phyloP scores from a whole-genome alignment of 2,113 vertebrate genomes.

The Microcebus griseorufus region DNA sequence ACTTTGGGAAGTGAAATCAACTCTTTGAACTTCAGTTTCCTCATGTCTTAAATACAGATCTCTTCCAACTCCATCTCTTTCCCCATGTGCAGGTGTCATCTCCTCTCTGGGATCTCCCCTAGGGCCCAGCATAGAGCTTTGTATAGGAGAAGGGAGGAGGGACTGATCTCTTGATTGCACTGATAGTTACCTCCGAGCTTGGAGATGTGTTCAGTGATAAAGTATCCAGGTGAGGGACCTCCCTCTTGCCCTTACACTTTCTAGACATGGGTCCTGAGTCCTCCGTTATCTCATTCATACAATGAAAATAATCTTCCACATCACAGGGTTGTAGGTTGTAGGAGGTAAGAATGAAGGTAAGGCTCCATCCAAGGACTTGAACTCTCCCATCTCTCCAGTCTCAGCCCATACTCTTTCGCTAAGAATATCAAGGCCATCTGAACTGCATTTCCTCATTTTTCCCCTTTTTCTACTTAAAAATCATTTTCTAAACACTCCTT shows the following conservation, averaged over 20 bases:
- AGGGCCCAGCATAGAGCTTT: background rate
- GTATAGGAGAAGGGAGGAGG: background rate
- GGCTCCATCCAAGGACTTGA: background rate
- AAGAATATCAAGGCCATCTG: background rate
- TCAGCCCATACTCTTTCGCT: background rate
- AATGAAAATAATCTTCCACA: background rate
- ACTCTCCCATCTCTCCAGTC: background rate
- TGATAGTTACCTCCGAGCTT: background rate
- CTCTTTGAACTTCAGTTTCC: slow-evolving; percentile 27
- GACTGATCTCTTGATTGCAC: background rate
- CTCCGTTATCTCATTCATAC: background rate
- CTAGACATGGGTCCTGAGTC: background rate
- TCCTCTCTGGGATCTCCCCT: background rate
- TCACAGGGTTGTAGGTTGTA: background rate
- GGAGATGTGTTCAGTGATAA: background rate
- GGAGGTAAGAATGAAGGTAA: background rate
- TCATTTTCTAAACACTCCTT: slow-evolving; percentile 1
- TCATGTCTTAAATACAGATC: background rate
- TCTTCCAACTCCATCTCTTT: background rate
- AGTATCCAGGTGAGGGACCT: background rate
- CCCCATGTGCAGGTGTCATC: background rate
- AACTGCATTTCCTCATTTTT: slow-evolving; percentile 39
- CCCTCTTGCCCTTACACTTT: background rate
- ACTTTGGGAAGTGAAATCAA: background rate
- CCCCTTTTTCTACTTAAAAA: slow-evolving; percentile 36